A percentile compares a stretch with the other conserved stretches of the same genome.
phyloP scores from a whole-genome alignment of 1,140 invertebrate species.

The Pseudomyrmex gracilis region DNA sequence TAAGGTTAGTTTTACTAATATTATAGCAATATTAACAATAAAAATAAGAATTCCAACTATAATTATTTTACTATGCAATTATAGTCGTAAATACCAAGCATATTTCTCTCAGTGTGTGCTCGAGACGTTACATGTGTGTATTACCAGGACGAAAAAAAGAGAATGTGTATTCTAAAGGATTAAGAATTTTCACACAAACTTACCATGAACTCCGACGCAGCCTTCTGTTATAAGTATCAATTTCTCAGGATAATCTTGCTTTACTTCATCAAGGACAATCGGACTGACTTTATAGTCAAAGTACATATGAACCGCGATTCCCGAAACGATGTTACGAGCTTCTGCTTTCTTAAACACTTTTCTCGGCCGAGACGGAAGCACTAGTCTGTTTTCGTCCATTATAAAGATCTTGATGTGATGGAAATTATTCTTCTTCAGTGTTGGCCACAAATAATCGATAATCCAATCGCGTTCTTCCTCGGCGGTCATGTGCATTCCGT shows the following conservation, averaged over 20 bases:
- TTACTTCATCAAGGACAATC: constrained; percentile 82
- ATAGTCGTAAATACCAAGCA: no score
- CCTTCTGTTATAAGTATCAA: constrained; percentile 35
- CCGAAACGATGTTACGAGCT: constrained; percentile 85
- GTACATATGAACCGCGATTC: constrained; percentile 89
- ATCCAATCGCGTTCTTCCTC: constrained; percentile 88
- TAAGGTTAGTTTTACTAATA: no score
- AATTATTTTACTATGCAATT: no score
- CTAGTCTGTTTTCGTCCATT: constrained; percentile 90
- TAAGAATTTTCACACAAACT: constrained; percentile 12
- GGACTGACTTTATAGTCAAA: constrained; percentile 8
- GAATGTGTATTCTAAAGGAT: not conserved
- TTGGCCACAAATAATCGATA: constrained; percentile 89
- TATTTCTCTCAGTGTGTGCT: no score
- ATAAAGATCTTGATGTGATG: constrained; percentile 88
- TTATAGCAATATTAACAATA: no score
- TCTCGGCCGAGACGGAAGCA: constrained; percentile 86
- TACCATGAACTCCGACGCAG: not conserved
- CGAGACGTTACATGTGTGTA: no score
- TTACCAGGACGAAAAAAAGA: not conserved
- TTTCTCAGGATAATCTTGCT: constrained; percentile 20
- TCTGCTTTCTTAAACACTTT: constrained; percentile 45
- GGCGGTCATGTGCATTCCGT: constrained; percentile 90
- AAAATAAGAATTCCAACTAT: no score
- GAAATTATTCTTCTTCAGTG: constrained; percentile 86